These are phyloP conservation scores for Paralichthys olivaceus DNA, from an alignment of 2,113 vertebrate genomes.

Conservation along the genomic window DNA sequence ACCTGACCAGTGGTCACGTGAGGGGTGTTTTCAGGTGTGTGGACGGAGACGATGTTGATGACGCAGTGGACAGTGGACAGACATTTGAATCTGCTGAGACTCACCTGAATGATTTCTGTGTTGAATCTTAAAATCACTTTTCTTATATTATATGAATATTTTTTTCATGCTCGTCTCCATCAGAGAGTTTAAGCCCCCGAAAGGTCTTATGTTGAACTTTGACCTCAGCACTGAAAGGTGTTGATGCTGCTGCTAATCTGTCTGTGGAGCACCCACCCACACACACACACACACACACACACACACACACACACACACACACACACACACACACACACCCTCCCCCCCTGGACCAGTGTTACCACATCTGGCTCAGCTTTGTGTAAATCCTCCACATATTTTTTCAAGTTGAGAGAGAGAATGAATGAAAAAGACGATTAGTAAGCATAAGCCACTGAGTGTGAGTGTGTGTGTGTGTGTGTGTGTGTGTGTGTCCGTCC, in stretches of 20 bases:
- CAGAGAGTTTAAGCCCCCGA: background rate
- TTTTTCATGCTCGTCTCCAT: no score
- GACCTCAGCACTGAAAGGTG: no score
- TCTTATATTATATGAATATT: no score
- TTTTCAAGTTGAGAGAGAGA: conserved; percentile 47
- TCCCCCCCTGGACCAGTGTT: conserved; percentile 40
- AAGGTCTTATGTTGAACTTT: no score
- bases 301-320: conserved; percentile 21
- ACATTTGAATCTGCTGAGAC: no score
- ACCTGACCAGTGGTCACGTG: no score
- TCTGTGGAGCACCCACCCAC: background rate
- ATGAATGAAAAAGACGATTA: conserved; percentile 64
- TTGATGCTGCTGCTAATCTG: conserved; percentile 21
- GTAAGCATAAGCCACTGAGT: conserved; percentile 34
- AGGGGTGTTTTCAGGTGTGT: no score
- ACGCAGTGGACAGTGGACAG: no score
- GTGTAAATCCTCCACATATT: conserved; percentile 62
- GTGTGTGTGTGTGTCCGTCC: conserved; percentile 36
- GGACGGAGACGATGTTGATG: no score
- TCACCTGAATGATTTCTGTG: no score
- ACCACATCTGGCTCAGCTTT: conserved; percentile 51
- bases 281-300: background rate
- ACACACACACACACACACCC: conserved; percentile 23
- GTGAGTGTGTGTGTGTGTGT: conserved; percentile 38
- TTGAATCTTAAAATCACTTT: no score